Base-by-base conservation (phyloP, 2,797 vertebrate genomes). In the Neopelma chrysocephalum region DNA sequence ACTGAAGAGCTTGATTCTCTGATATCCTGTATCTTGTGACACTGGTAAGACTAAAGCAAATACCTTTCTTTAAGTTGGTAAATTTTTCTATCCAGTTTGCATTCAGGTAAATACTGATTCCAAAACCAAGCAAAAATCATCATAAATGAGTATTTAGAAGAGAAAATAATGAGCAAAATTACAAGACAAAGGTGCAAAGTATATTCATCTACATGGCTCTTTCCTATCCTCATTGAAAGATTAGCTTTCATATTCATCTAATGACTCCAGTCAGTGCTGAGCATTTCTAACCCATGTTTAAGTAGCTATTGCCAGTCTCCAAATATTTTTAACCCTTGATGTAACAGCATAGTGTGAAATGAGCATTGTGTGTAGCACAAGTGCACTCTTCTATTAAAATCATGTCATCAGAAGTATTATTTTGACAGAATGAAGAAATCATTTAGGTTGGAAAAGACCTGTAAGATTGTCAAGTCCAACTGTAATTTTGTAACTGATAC, bases 1-100 rank as follows among this genome's bases (percentile, higher is more conserved):
- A 73, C 42, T 81, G 54, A 70, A 91, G 69, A 77, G 29, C 58
- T 86, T 79, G 61, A 69, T 92, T 78, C 32, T 87, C 50, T 57
- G 54, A 48, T 75, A 76, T 26, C 9, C 13, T 45, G 8, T n/a
- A 4, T 71, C 87, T 89, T 76, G 53, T 81, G 65, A 88, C 53
- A 47, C 38, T 15, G 13, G 16, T 79, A 76, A 56, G 6, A 43
- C 27, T 62, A 58, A 92, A 90, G 42, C 9, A 51, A 88, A 62
- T 48, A 34, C 1, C 27, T 71, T 75, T 48, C 43, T 56, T 26
- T 66, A 53, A 43, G 14, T 0, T 60, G 47, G 11, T 8, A 54
- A 34, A 21, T 62, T 93, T 87, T 90, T 66, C 36, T 7, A 31
- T 36, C 36, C 5, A 10, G 26, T 94, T 87, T 51, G 58, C 23